These are phyloP conservation scores for Hydra vulgaris DNA, from an alignment of 30 jellyfish, hydroid and myxozoan species.

Conservation along the genomic window DNA sequence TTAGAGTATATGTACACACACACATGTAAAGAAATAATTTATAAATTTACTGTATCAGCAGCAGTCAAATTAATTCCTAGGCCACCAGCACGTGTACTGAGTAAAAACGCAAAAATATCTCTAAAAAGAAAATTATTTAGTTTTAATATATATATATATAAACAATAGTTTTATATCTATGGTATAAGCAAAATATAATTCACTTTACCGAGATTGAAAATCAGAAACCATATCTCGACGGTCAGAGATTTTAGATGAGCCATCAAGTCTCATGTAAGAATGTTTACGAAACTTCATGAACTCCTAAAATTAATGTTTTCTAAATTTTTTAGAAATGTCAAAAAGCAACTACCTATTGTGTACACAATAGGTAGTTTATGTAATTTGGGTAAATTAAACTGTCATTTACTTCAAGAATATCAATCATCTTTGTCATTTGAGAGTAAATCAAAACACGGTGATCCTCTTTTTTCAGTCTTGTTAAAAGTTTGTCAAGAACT, in stretches of 20 bases:
- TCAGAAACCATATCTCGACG: constrained; percentile 98
- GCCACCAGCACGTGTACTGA: constrained; percentile 99
- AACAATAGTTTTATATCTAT: not conserved
- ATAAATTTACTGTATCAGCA: constrained; percentile 94
- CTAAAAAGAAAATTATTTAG: constrained; percentile 21
- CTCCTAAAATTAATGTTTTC: constrained; percentile 35
- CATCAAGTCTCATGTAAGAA: constrained; percentile 90
- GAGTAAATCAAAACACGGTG: constrained; percentile 92
- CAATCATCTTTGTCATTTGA: constrained; percentile 96
- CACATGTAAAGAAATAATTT: too few species aligned
- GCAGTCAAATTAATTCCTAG: constrained; percentile 96
- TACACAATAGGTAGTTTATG: too few species aligned
- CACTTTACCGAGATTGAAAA: constrained; percentile 62
- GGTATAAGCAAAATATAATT: not conserved
- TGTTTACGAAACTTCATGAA: constrained; percentile 74
- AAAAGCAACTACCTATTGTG: not conserved
- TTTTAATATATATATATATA: not conserved
- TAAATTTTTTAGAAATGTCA: too few species aligned
- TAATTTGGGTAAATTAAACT: too few species aligned
- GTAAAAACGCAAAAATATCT: constrained; percentile 79
- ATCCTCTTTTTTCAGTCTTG: constrained; percentile 76
- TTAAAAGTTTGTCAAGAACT: constrained; percentile 61
- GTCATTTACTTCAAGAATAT: constrained; percentile 85
- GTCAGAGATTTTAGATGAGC: constrained; percentile 92
- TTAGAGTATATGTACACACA: too few species aligned